phyloP scores from a whole-genome alignment of 2,888 invertebrate species.

The Selenia dentaria region DNA sequence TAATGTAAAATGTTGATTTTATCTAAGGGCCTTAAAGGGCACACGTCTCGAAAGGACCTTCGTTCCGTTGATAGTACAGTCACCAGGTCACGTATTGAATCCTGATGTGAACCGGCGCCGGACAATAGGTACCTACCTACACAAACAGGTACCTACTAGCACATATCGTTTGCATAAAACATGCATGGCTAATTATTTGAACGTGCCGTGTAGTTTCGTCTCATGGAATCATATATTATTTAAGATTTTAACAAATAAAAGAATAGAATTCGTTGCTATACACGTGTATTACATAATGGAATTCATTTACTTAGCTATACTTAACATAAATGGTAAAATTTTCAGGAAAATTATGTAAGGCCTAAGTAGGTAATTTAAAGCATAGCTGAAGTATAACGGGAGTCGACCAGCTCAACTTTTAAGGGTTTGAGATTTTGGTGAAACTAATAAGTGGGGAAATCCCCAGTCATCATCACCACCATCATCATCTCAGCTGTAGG shows the following conservation, averaged over 20 bases:
- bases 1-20: too few relatives aligned
- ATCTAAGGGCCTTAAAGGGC: too few relatives aligned
- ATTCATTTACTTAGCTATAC: too few relatives aligned
- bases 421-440: too few relatives aligned
- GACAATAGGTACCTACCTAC: conserved; percentile 13
- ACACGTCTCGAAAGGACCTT: conserved; percentile 34
- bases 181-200: conserved; percentile 63
- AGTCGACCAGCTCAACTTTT: too few relatives aligned
- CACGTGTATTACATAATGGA: conserved; percentile 6
- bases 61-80: conserved; percentile 33
- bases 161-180: conserved; percentile 48
- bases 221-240: conserved; percentile 16
- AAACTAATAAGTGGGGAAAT: too few relatives aligned
- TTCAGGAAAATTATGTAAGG: too few relatives aligned
- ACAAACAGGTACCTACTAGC: conserved; percentile 15
- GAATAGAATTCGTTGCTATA: conserved; percentile 10
- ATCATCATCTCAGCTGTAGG: too few relatives aligned
- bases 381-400: too few relatives aligned
- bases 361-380: too few relatives aligned
- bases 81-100: conserved; percentile 54
- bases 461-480: too few relatives aligned
- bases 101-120: conserved; percentile 70
- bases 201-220: conserved; percentile 43
- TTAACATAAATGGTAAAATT: too few relatives aligned
- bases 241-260: conserved; percentile 9